phyloP scores from a whole-genome alignment of 92 coral and sea anemone genomes.

The Parazoanthus darwini region DNA sequence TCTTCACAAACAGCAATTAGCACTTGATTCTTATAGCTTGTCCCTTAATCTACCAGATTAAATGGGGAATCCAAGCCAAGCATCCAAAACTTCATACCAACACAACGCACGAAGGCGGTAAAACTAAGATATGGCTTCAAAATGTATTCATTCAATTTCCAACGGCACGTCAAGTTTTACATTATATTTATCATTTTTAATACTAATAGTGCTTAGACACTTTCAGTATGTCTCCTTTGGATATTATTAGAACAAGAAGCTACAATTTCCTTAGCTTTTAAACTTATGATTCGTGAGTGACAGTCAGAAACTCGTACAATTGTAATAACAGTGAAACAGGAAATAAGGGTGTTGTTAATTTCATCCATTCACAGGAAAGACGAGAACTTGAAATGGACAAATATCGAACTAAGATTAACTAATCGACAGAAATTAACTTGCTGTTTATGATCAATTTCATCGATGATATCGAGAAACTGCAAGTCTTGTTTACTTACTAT shows the following conservation, averaged over 20 bases:
- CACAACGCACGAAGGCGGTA: not conserved
- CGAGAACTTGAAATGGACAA: slow-evolving; percentile 37
- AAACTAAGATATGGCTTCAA: slow-evolving; percentile 7
- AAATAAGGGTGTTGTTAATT: slow-evolving; percentile 45
- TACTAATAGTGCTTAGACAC: not conserved
- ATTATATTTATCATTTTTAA: slow-evolving; percentile 2
- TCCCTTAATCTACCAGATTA: slow-evolving; percentile 10
- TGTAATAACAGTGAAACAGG: slow-evolving; percentile 43
- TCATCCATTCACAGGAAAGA: slow-evolving; percentile 41
- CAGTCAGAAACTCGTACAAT: slow-evolving; percentile 15
- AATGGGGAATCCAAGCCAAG: not conserved
- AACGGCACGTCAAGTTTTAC: slow-evolving; percentile 14
- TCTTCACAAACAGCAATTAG: slow-evolving; percentile 9
- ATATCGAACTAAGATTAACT: slow-evolving; percentile 37
- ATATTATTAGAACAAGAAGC: slow-evolving; percentile 11
- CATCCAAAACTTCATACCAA: not conserved
- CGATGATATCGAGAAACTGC: slow-evolving; percentile 13
- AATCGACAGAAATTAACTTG: slow-evolving; percentile 40
- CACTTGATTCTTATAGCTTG: not conserved
- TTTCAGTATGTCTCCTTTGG: not conserved
- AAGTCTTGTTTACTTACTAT: slow-evolving; percentile 78
- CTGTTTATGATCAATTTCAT: slow-evolving; percentile 37
- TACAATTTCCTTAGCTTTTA: not conserved
- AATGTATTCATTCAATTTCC: slow-evolving; percentile 9
- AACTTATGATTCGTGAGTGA: not conserved